Evolutionary conservation across 2,113 vertebrate genomes (phyloP), one percentile per base, ranked within the genome.

Genomic region (Oncorhynchus nerka): DNA sequence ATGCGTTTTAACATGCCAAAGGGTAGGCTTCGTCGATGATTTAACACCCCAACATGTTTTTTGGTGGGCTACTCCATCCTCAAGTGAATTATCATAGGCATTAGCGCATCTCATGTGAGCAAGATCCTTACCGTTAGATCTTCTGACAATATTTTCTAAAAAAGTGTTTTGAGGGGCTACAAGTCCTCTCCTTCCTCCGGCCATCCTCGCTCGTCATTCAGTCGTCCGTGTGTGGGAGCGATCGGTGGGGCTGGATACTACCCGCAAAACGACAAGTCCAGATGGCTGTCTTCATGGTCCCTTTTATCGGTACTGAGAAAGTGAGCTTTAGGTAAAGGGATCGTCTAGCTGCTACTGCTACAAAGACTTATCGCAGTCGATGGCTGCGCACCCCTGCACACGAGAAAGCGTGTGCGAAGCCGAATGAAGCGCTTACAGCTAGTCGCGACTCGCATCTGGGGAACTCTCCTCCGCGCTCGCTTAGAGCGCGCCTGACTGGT

Each of bases 121-220:
- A 13, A 83, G 4, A 89, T 71, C 39, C 93, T 97, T 93, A 98
- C 97, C 97, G 90, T 97, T 97, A 77, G 96, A 98, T 77, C 96
- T 93, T 81, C 97, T 93, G 85, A 98, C 97, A 80, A 98, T 97
- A 80, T 98, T 98, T 91, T 98, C 97, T 93, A 98, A 90, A 86
- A 98, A 97, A 88, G 97, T 98, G 91, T 98, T 98, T 79, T 97
- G 97, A 61, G 97, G 96, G 86, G 97, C 97, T 92, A 97, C 97
- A 87, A 98, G 95, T 93, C 97, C 97, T 89, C 96, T 93, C 85
- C 97, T 92, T 84, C 95, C 97, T 88, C 96, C 97, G 74, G 97
- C 96, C 97, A 98, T 97, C 48, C 88, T 91, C 81, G 74, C 81
- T 74, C 85, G 73, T 82, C 89, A 85, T 94, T 94, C 93, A 93